phyloP scores from a whole-genome alignment of 1,140 invertebrate genomes.

The Prorops nasuta region DNA sequence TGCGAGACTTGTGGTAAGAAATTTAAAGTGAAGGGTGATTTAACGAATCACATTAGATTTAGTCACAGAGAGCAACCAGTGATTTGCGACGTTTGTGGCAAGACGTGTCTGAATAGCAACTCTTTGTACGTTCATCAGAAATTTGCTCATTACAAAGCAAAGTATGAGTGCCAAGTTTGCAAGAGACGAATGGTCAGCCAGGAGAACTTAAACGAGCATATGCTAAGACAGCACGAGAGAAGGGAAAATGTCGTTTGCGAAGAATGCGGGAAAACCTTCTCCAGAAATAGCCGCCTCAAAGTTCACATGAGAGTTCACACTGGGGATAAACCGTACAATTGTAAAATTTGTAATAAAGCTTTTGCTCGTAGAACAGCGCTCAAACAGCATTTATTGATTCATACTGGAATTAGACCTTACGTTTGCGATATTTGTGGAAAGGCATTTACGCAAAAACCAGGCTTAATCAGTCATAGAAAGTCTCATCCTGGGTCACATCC shows the following conservation, averaged over 20 bases:
- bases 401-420: conserved; percentile 81
- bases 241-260: conserved; percentile 55
- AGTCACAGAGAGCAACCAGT: conserved; percentile 66
- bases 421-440: conserved; percentile 81
- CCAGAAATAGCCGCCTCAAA: conserved; percentile 60
- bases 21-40: conserved; percentile 58
- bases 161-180: conserved; percentile 51
- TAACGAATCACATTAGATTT: conserved; percentile 66
- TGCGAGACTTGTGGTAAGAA: conserved; percentile 61
- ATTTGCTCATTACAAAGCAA: conserved; percentile 53
- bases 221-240: conserved; percentile 51
- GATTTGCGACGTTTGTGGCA: conserved; percentile 67
- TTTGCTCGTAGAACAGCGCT: conserved; percentile 52
- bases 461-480: conserved; percentile 65
- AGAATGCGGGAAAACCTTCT: conserved; percentile 61
- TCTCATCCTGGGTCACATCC: conserved; percentile 58
- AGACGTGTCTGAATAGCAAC: conserved; percentile 54
- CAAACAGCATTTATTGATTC: conserved; percentile 71
- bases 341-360: conserved; percentile 63
- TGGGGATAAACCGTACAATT: conserved; percentile 61
- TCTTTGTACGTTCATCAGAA: conserved; percentile 54
- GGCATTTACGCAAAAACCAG: conserved; percentile 67
- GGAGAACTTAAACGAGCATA: conserved; percentile 55
- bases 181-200: conserved; percentile 52
- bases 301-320: conserved; percentile 66